Conservation (phyloP, 1,140 invertebrate genomes). For the Melanaphis sacchari region DNA sequence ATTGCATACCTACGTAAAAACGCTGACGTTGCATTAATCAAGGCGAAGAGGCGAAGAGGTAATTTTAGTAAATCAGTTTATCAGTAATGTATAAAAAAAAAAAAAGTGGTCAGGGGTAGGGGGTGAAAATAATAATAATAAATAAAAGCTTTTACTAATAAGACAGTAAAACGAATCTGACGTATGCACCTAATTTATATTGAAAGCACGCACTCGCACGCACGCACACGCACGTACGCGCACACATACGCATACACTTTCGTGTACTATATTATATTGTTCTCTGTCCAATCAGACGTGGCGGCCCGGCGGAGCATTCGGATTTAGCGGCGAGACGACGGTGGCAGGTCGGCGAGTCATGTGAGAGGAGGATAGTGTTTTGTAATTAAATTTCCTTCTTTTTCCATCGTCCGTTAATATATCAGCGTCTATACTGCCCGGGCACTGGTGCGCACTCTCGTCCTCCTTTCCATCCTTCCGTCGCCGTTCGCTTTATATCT, state of each 20-base stretch:
- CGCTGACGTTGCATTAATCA: background rate
- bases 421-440: constrained; percentile 9
- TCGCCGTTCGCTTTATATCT: too few species aligned
- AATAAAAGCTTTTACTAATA: constrained; percentile 24
- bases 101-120: background rate
- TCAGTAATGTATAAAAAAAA: background rate
- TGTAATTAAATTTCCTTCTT: constrained; percentile 53
- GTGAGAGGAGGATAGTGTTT: background rate
- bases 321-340: background rate
- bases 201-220: background rate
- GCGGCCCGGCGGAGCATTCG: background rate
- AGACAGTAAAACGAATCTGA: constrained; percentile 38
- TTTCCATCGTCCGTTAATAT: constrained; percentile 37
- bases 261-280: background rate
- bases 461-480: background rate
- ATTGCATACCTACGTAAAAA: background rate
- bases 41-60: background rate
- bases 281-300: constrained; percentile 1
- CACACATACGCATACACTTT: background rate
- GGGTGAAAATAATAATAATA: background rate
- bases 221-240: too few species aligned
- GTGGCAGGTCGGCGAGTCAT: background rate
- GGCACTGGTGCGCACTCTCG: background rate
- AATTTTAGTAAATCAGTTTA: background rate
- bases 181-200: constrained; percentile 39